These are phyloP conservation scores for Parambassis ranga DNA, from an alignment of 2,797 vertebrate genomes.

Conservation along the genomic window DNA sequence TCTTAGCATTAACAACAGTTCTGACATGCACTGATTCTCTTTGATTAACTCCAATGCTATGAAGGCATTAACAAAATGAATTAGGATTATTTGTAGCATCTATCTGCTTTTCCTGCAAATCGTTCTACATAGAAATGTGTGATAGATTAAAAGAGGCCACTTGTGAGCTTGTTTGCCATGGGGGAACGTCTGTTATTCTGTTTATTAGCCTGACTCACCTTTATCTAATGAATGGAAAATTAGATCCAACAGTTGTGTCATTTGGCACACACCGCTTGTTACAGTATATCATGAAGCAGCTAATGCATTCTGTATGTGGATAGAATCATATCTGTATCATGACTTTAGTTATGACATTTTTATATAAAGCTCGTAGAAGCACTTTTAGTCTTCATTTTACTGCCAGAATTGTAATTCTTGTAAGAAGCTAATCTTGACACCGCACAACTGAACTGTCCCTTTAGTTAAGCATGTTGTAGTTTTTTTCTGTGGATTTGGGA, in stretches of 20 bases:
- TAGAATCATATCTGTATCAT: constrained; percentile 11
- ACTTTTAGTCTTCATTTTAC: constrained; percentile 43
- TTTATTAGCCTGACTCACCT: constrained; percentile 16
- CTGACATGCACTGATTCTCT: constrained; percentile 47
- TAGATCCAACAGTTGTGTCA: constrained; percentile 18
- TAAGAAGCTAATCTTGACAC: constrained; percentile 1
- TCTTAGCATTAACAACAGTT: constrained; percentile 26
- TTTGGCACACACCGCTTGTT: constrained; percentile 23
- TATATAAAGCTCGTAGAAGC: constrained; percentile 52
- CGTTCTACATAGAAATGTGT: constrained; percentile 21
- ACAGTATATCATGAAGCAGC: constrained; percentile 40
- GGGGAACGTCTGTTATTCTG: neutral
- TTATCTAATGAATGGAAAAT: constrained; percentile 24
- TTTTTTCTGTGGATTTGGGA: constrained; percentile 37
- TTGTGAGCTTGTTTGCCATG: constrained; percentile 26
- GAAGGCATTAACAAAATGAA: constrained; percentile 24
- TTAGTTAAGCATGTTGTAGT: constrained; percentile 22
- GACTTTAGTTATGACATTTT: constrained; percentile 41
- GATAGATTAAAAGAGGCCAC: constrained; percentile 7
- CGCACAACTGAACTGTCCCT: constrained; percentile 20
- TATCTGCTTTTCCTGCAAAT: constrained; percentile 30
- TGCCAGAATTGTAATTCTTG: constrained; percentile 45
- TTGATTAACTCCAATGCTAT: constrained; percentile 28
- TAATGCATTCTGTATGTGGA: constrained; percentile 37
- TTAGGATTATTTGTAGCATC: constrained; percentile 7